Base-by-base conservation (phyloP, 2,113 vertebrate genomes). In the Mastomys natalensis region DNA sequence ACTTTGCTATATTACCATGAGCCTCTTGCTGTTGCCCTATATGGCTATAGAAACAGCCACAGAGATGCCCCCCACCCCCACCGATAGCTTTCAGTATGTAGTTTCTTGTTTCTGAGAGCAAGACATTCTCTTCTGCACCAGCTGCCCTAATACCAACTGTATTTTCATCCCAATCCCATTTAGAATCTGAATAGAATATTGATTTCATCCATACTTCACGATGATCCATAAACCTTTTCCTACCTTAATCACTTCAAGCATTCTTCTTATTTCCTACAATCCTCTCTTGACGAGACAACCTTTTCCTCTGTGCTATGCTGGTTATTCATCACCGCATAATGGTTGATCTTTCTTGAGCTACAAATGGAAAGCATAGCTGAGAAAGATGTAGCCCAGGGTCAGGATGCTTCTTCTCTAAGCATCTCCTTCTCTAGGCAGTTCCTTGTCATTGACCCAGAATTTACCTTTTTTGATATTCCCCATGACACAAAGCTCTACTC, bases 191-290 rank as follows among this genome's bases (percentile, higher is more conserved):
- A 5, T 24, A 81, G 70, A 58, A 29, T 48, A 90, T 11, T 53
- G 64, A 88, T 88, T 86, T 86, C 82, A 73, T 29, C 48, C 70
- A 16, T 7, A 53, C 45, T 92, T 91, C 48, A 48, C 17, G 17
- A 86, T 70, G 24, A 55, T 55, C 55, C 88, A 29, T 53, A 64
- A 73, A n/a, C 9, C 19, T 55, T 73, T 94, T 74, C 22, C 40
- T 48, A 48, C 2, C 19, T 45, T 37, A n/a, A 58, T 72, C 37
- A 51, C 24, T 31, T 37, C 12, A 40, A 19, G 4, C 16, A 22
- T 53, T 93, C 64, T 95, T 43, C 31, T 97, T 86, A 11, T 91
- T 91, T 91, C 51, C 68, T 90, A 93, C 34, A 77, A 21, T 55
- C 73, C 19, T 80, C n/a, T 94, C 48, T 85, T 81, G 43, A 70